Evolutionary conservation across 2,888 invertebrate species (phyloP), one percentile per base, ranked within the genome.

Genomic region (Smittia sp.): DNA sequence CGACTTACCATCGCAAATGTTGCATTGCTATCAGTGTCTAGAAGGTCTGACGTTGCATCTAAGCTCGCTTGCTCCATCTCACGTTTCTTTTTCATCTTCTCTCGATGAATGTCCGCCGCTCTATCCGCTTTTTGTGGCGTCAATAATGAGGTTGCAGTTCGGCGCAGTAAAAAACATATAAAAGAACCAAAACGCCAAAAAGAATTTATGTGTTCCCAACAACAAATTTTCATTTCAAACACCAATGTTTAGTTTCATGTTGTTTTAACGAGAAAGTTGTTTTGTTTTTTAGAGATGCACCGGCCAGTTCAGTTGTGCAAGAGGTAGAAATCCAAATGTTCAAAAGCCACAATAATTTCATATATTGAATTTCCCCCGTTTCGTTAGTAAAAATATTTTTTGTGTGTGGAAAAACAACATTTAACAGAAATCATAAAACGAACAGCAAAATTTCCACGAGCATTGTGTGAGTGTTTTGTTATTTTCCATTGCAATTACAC

Each of bases 1-100:
- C 2, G 9, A 46, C 87, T 89, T 89, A 95, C 95, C 94, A 96
- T 94, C 80, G 93, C 92, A 82, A 95, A 95, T 75, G 93, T 93
- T 75, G 93, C 90, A 79, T 92, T 89, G 82, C 93, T 93, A 82
- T 95, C 95, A 32, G 91, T 90, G 80, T 95, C 94, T 79, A 94
- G 85, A 76, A 93, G 86, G 81, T 94, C 94, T 52, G 93, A 91
- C 65, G 92, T 89, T 54, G 93, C 92, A 79, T 94, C 94, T 85
- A 94, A 87, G 77, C 91, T 92, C 65, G 91, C 89, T 77, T 93
- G 91, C 83, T 94, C 94, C 85, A 93, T 86, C 84, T 94, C 94
- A 76, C 92, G 86, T 82, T 93, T 91, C 83, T 92, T 92, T 86
- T 94, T 93, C 88, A 94, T 90, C 80, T 92, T 94, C 84, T 95